Base-by-base conservation (phyloP, 1,140 invertebrate genomes). In the Drosophila mayri region DNA sequence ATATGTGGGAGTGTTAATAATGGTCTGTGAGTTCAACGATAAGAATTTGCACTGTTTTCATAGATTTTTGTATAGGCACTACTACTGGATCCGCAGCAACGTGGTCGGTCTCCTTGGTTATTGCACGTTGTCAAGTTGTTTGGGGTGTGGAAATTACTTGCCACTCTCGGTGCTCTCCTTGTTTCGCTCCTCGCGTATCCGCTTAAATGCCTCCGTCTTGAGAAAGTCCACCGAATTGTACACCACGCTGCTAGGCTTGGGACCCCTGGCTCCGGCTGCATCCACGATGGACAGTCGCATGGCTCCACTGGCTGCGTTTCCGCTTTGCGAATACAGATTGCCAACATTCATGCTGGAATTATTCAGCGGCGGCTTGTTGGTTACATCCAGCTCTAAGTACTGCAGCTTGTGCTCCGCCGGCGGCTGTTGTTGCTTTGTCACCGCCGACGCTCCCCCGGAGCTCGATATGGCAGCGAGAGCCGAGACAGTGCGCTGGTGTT, bases 161-260 rank as follows among this genome's bases (percentile, higher is more conserved):
- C 58, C 67, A 40, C 65, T 75, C 54, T 90, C 79, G 54, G 76
- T 88, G 67, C 90, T 92, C 68, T 92, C 83, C 63, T 90, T 91
- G 92, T 97, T 96, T 2, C 97, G 95, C 82, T 96, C 95, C 88
- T 97, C 95, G 47, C 96, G 94, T n/a, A 97, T 97, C 66, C 96
- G 94, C 93, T 97, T 98, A 81, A 98, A 98, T 8, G 97, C 97
- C 90, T 98, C 95, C 0, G 97, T 98, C 94, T 98, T 98, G 16
- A 97, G 93, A 94, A 98, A 98, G 93, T 98, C 97, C 0, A 98
- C 97, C 0, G 95, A 97, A 93, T 98, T 98, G 91, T 98, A 98
- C 8, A 97, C 96, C 2, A 96, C 93, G 71, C 94, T 94, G 44
- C 94, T 93, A 28, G 79, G 77, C 25, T 78, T 74, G 6, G 92